Base-by-base conservation (phyloP, 2,888 invertebrate species). In the Odiellus spinosus region DNA sequence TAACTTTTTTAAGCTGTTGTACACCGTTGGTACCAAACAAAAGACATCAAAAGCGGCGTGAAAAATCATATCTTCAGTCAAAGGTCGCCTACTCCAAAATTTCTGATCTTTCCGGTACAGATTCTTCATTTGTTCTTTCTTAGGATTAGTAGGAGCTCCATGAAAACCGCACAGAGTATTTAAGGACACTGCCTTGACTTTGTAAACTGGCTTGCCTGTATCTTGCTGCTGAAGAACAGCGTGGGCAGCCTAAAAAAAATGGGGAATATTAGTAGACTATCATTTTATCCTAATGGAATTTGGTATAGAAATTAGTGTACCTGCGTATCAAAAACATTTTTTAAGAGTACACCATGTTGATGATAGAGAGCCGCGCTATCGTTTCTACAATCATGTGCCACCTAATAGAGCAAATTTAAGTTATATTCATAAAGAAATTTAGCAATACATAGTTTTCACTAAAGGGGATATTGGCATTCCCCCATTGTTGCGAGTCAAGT, bases 361-460 rank as follows among this genome's bases (percentile, higher is more conserved):
- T 77, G 76, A 68, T 77, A 80, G 56, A 91, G 74, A 70, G 85
- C 87, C 41, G 81, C 80, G 49, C 87, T 84, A 69, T 87, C 87
- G 66, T 86, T 88, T 53, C 87, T 76, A 62, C 88, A 90, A 64
- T 91, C 90, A 64, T 91, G 90, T 61, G 87, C 81, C 46, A 90
- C 75, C 76, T 78, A 56, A 46, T 66, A 56, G 52, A 42, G 26
- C 35, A 35, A 12, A 3, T 2, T n/a, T 55, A 50, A 44, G 4
- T 20, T 33, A 40, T 8, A 49, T 42, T 14, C n/a, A 39, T 34
- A 48, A 20, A 19, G 18, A 42, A 18, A 17, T 42, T 12, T 14
- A 47, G 3, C 2, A 10, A n/a, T n/a, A n/a, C n/a, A n/a, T n/a
- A n/a, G n/a, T n/a, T n/a, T n/a, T n/a, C n/a, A n/a, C n/a, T n/a